phyloP scores from a whole-genome alignment of 2,113 vertebrate genomes.

The Seriola aureovittata region DNA sequence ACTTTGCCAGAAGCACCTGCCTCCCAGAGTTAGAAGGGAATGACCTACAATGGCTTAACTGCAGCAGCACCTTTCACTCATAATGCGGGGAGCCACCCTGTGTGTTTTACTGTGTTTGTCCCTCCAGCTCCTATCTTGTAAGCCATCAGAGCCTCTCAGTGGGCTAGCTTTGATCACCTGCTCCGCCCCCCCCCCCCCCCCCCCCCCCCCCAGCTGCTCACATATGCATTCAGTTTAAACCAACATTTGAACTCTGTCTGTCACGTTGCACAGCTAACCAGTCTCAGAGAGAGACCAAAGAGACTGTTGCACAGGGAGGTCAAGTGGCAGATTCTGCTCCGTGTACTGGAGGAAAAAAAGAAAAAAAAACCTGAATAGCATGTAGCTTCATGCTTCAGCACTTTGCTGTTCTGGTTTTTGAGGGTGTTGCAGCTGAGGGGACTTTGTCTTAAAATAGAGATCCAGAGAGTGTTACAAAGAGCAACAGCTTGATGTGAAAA shows the following conservation, averaged over 20 bases:
- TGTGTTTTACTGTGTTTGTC: slow-evolving; percentile 16
- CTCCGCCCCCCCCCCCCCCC: not conserved
- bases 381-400: slow-evolving; percentile 35
- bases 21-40: not conserved
- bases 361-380: slow-evolving; percentile 2
- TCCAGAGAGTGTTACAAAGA: slow-evolving; percentile 17
- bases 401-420: slow-evolving; percentile 17
- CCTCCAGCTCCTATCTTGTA: slow-evolving; percentile 2
- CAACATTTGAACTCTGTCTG: slow-evolving; percentile 50
- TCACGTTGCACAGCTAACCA: slow-evolving; percentile 11
- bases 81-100: not conserved
- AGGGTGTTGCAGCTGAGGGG: slow-evolving; percentile 32
- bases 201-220: slow-evolving; percentile 19
- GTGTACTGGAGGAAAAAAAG: not conserved
- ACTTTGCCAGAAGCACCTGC: not conserved
- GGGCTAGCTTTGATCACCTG: slow-evolving; percentile 56
- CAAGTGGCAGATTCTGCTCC: slow-evolving; percentile 15
- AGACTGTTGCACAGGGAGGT: slow-evolving; percentile 27
- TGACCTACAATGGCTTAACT: not conserved
- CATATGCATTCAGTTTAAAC: slow-evolving; percentile 46
- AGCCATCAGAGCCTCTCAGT: slow-evolving; percentile 37
- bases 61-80: not conserved
- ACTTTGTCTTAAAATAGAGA: slow-evolving; percentile 43
- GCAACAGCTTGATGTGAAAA: slow-evolving; percentile 36
- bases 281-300: slow-evolving; percentile 17